A percentile compares a stretch with the other conserved stretches of the same genome.
These are phyloP conservation scores for Adelosebastes latens DNA, from an alignment of 2,797 vertebrate species.

Conservation along the genomic window DNA sequence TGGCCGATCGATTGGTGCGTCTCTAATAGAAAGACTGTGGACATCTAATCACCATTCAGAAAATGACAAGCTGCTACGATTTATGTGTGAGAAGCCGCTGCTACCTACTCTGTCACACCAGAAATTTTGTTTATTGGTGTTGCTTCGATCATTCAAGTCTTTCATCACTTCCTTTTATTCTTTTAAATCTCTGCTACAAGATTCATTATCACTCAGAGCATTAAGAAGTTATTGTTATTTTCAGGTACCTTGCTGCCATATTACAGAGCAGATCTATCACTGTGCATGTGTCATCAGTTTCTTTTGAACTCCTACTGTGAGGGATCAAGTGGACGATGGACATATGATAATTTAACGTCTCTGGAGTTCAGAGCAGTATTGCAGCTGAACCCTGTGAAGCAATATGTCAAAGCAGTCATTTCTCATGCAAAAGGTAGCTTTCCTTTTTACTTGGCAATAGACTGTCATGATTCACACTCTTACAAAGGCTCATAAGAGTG, in stretches of 20 bases:
- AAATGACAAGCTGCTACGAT: not conserved
- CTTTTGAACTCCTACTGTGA: conserved; percentile 7
- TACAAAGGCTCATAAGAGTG: not conserved
- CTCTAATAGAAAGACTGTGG: not conserved
- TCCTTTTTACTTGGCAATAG: not conserved
- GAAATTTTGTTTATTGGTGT: not conserved
- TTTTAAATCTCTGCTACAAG: not conserved
- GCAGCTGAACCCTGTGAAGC: not conserved
- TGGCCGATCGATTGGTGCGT: not conserved
- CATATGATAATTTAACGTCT: not conserved
- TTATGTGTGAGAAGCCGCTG: conserved; percentile 8
- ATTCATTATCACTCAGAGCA: not conserved
- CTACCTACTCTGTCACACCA: not conserved
- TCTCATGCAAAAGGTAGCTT: not conserved
- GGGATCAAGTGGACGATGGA: not conserved
- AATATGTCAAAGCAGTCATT: conserved; percentile 1
- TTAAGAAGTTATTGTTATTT: not conserved
- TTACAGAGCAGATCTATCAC: not conserved
- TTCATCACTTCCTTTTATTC: not conserved
- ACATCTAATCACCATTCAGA: not conserved
- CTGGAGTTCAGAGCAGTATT: conserved; percentile 12
- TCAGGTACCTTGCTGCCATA: not conserved
- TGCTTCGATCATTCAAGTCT: not conserved
- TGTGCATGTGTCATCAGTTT: not conserved
- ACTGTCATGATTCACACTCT: conserved; percentile 5